Percentiles rank a stretch among this genome's conserved stretches.
Conservation (phyloP, 2,113 vertebrate genomes). For the Siniperca chuatsi region DNA sequence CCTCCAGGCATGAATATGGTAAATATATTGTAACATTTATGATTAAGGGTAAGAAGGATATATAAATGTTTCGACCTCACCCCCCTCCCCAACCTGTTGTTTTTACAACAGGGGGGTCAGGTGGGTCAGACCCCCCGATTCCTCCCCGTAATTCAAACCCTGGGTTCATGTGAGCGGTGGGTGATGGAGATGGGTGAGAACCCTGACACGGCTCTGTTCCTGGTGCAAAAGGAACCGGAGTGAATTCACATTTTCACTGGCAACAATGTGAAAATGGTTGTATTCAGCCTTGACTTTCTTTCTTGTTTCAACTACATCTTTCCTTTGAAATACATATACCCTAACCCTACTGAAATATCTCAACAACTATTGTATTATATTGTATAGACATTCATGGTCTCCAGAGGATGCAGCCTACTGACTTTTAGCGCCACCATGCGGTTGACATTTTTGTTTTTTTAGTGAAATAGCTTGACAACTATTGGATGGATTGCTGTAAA, state of each 20-base stretch:
- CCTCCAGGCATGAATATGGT: too few species aligned
- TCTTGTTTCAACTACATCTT: not conserved
- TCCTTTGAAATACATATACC: too few species aligned
- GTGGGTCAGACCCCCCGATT: too few species aligned
- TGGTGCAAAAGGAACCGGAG: slow-evolving; percentile 8
- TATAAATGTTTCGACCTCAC: too few species aligned
- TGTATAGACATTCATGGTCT: not conserved
- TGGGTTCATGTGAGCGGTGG: slow-evolving; percentile 37
- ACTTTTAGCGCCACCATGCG: not conserved
- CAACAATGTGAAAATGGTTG: not conserved
- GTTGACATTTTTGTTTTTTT: not conserved
- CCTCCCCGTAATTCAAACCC: too few species aligned
- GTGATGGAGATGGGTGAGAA: slow-evolving; percentile 14
- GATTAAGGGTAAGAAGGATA: too few species aligned
- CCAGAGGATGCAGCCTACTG: not conserved
- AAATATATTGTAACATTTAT: too few species aligned
- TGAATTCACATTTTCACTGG: slow-evolving; percentile 3
- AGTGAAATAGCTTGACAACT: not conserved
- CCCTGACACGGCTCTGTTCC: slow-evolving; percentile 5
- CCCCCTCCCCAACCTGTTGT: too few species aligned
- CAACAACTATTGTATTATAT: not conserved
- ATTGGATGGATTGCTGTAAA: too few species aligned
- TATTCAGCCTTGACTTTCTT: slow-evolving; percentile 8
- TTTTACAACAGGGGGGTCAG: too few species aligned
- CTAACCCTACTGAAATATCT: too few species aligned